Conservation (phyloP, 2,888 invertebrate genomes). For the Parascotia fuliginaria region DNA sequence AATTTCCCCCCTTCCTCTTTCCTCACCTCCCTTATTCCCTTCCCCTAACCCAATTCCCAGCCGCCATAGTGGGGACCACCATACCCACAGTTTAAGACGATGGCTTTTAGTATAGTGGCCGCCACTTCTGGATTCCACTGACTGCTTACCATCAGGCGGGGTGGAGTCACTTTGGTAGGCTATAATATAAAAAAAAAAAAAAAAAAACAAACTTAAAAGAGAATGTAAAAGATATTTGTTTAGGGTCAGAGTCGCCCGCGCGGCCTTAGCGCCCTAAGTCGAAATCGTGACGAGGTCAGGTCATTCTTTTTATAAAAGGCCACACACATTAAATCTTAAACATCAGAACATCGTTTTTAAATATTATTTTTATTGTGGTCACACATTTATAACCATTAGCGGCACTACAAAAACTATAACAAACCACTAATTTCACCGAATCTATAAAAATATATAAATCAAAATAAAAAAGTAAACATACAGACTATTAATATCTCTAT, state of each 20-base stretch:
- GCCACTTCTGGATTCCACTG: no score
- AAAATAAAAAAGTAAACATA: slow-evolving; percentile 77
- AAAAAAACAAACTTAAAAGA: not conserved
- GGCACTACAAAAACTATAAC: slow-evolving; percentile 68
- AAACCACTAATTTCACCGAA: slow-evolving; percentile 77
- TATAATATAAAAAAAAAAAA: no score
- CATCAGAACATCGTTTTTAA: slow-evolving; percentile 25
- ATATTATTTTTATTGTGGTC: slow-evolving; percentile 52
- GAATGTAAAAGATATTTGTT: slow-evolving; percentile 7
- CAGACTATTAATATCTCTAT: slow-evolving; percentile 82
- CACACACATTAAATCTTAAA: slow-evolving; percentile 32
- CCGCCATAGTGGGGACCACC: no score
- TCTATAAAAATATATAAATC: slow-evolving; percentile 80
- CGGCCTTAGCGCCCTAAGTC: slow-evolving; percentile 1
- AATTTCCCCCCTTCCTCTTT: no score
- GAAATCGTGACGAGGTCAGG: slow-evolving; percentile 3
- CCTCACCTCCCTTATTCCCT: no score
- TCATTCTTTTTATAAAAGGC: slow-evolving; percentile 15
- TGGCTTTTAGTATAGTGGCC: no score
- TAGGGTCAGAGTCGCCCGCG: not conserved
- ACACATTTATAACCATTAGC: slow-evolving; percentile 79
- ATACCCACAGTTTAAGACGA: no score
- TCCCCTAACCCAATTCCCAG: no score
- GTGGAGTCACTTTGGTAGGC: no score
- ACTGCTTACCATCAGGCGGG: no score